Conservation (phyloP, 2,888 invertebrate genomes). For the Scaeva pyrastri region DNA sequence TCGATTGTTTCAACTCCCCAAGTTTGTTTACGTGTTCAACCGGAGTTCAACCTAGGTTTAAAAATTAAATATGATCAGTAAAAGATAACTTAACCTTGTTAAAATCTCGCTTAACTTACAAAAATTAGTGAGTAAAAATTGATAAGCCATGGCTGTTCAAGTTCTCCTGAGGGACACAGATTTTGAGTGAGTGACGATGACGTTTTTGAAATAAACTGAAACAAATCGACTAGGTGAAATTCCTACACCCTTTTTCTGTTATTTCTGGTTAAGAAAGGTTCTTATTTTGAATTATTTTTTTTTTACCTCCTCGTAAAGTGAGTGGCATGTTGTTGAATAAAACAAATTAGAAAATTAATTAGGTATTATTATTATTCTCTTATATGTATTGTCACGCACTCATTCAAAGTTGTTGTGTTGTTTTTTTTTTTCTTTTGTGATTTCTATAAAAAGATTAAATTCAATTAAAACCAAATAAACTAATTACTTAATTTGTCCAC, state of each 20-base stretch:
- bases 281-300: neutral
- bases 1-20: too few species aligned
- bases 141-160: too few species aligned
- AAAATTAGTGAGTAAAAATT: too few species aligned
- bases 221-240: neutral
- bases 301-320: slow-evolving; percentile 18
- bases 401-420: neutral
- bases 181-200: too few species aligned
- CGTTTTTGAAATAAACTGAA: neutral
- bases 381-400: slow-evolving; percentile 35
- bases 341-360: slow-evolving; percentile 40
- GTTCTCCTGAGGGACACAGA: too few species aligned
- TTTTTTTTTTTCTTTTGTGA: neutral
- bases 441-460: neutral
- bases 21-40: too few species aligned
- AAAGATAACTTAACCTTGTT: too few species aligned
- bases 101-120: too few species aligned
- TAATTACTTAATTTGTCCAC: slow-evolving; percentile 24
- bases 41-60: too few species aligned
- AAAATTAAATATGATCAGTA: too few species aligned
- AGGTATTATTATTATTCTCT: too few species aligned
- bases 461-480: slow-evolving; percentile 17
- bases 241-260: neutral
- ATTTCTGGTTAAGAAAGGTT: neutral
- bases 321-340: slow-evolving; percentile 58